Conservation (phyloP, 1,140 invertebrate species). For the Aphelenchoides besseyi region DNA sequence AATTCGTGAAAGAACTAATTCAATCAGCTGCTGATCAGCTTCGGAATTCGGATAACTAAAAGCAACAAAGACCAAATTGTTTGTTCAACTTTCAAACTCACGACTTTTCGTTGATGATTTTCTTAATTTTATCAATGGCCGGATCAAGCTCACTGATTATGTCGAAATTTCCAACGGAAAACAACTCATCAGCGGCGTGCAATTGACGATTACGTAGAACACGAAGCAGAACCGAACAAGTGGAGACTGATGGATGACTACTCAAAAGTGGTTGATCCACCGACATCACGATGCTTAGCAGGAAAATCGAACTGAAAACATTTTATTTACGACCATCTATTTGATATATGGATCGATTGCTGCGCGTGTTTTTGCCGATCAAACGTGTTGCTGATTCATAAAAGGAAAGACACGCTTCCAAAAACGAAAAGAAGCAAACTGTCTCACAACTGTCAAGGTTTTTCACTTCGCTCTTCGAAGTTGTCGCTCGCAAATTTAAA, state of each 20-base stretch:
- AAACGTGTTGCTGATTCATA: too few species aligned
- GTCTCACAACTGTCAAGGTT: too few species aligned
- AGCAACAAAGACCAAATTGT: conserved; percentile 59
- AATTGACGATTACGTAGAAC: conserved; percentile 45
- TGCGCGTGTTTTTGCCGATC: too few species aligned
- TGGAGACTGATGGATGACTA: not conserved
- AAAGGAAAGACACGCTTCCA: too few species aligned
- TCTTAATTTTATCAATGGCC: conserved; percentile 18
- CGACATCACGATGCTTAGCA: not conserved
- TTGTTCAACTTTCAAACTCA: conserved; percentile 71
- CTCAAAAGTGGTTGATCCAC: not conserved
- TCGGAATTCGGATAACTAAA: conserved; percentile 29
- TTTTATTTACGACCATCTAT: too few species aligned
- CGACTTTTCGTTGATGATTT: not conserved
- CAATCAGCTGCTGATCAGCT: conserved; percentile 53
- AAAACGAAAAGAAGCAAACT: too few species aligned
- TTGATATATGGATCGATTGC: too few species aligned
- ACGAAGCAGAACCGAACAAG: conserved; percentile 31
- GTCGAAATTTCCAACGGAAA: conserved; percentile 77
- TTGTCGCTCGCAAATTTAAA: too few species aligned
- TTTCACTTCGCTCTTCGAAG: too few species aligned
- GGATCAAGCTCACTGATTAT: conserved; percentile 76
- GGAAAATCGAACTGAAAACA: too few species aligned
- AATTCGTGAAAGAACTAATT: conserved; percentile 50
- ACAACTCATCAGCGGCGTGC: conserved; percentile 77